Percentiles rank a stretch among this genome's conserved stretches.
These are phyloP conservation scores for Scophthalmus maximus DNA, from an alignment of 2,113 vertebrate genomes.

Conservation along the genomic window DNA sequence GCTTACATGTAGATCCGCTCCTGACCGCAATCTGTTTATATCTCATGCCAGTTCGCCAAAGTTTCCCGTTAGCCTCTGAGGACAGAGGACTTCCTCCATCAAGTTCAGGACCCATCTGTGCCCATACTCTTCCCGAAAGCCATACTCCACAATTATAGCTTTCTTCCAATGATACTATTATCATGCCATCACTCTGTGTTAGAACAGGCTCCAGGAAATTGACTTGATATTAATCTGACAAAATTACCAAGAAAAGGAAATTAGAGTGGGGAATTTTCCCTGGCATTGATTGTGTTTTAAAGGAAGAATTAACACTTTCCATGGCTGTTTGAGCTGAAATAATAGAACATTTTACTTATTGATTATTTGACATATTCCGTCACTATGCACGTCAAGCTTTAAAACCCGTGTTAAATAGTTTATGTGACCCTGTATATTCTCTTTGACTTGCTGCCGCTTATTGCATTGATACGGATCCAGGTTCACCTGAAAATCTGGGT, in stretches of 20 bases:
- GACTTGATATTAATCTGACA: slow-evolving; percentile 76
- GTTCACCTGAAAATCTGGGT: slow-evolving; percentile 80
- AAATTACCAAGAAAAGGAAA: slow-evolving; percentile 71
- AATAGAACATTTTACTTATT: slow-evolving; percentile 5
- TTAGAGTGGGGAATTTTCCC: slow-evolving; percentile 59
- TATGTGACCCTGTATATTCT: slow-evolving; percentile 48
- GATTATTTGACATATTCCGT: slow-evolving; percentile 18
- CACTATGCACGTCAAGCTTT: slow-evolving; percentile 1
- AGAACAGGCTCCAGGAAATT: slow-evolving; percentile 77
- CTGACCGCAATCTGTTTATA: slow-evolving; percentile 73
- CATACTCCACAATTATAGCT: slow-evolving; percentile 69
- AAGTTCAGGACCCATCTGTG: slow-evolving; percentile 77
- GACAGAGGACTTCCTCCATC: slow-evolving; percentile 76
- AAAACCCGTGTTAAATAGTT: slow-evolving; percentile 26
- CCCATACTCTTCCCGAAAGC: slow-evolving; percentile 69
- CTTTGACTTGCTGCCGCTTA: slow-evolving; percentile 54
- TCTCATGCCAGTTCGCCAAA: slow-evolving; percentile 72
- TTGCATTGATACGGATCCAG: slow-evolving; percentile 66
- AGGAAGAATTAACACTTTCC: slow-evolving; percentile 10
- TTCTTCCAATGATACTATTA: slow-evolving; percentile 67
- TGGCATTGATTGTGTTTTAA: slow-evolving; percentile 56
- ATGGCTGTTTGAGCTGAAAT: background rate
- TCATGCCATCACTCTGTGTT: slow-evolving; percentile 66
- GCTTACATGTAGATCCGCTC: slow-evolving; percentile 59
- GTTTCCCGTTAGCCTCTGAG: slow-evolving; percentile 71